Percentiles rank a stretch among this genome's conserved stretches.
These are phyloP conservation scores for Asbolus verrucosus DNA, from an alignment of 1,140 invertebrate species.

Conservation along the genomic window DNA sequence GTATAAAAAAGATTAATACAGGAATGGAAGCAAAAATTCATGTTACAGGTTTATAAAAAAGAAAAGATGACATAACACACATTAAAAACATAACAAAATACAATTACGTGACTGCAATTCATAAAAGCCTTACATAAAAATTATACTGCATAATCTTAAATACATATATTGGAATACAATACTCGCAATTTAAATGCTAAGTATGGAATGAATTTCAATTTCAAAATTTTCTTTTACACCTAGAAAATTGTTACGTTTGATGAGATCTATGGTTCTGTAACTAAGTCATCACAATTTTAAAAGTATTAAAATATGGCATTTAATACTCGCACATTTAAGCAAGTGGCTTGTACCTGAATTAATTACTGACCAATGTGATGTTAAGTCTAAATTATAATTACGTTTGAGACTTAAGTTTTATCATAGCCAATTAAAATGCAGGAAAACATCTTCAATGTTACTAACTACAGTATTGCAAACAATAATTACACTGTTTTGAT, in stretches of 20 bases:
- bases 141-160: constrained; percentile 6
- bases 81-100: constrained; percentile 42
- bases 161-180: constrained; percentile 32
- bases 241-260: constrained; percentile 1
- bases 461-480: too few species aligned
- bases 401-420: neutral
- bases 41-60: constrained; percentile 50
- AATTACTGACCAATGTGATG: too few species aligned
- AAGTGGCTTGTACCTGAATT: too few species aligned
- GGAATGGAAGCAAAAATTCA: constrained; percentile 53
- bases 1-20: constrained; percentile 55
- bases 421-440: too few species aligned
- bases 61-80: constrained; percentile 45
- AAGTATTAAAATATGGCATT: neutral
- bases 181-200: constrained; percentile 20
- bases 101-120: constrained; percentile 23
- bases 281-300: too few species aligned
- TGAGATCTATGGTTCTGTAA: constrained; percentile 7
- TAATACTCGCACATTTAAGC: neutral
- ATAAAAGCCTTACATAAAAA: constrained; percentile 11
- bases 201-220: constrained; percentile 28
- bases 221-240: constrained; percentile 19
- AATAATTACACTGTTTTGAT: too few species aligned
- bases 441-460: too few species aligned
- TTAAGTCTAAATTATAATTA: too few species aligned